These are phyloP conservation scores for Caenorhabditis sp. DNA, from an alignment of 2,888 invertebrate genomes.

Conservation along the genomic window DNA sequence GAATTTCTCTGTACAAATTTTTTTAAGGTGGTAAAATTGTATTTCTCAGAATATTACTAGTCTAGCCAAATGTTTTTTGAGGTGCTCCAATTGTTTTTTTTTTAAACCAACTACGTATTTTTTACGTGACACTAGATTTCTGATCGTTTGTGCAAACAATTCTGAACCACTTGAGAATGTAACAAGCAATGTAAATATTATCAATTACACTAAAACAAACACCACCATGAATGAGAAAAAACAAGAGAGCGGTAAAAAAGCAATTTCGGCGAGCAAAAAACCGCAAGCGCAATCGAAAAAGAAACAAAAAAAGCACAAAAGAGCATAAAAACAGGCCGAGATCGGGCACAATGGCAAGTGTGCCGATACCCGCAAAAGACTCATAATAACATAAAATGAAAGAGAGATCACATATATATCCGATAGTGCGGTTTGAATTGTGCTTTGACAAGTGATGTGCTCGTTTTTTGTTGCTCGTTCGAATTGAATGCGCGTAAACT, in stretches of 20 bases:
- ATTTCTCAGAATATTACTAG: too few species aligned
- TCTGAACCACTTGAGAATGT: neutral
- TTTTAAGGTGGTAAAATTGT: too few species aligned
- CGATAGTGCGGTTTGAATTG: neutral
- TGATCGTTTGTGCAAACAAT: neutral
- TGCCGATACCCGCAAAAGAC: too few species aligned
- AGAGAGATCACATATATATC: neutral
- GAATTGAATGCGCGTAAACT: neutral
- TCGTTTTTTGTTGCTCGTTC: neutral
- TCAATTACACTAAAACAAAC: neutral
- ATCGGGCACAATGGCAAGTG: too few species aligned
- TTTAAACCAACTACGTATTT: too few species aligned
- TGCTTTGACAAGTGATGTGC: neutral
- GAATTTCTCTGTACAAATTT: too few species aligned
- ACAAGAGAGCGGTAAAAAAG: neutral
- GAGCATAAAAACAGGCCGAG: neutral
- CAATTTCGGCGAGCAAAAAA: neutral
- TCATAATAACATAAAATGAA: neutral
- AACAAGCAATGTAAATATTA: slow-evolving; percentile 1
- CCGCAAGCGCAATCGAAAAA: neutral
- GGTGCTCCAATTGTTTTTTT: too few species aligned
- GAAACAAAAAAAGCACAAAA: neutral
- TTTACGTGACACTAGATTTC: neutral
- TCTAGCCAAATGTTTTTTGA: too few species aligned
- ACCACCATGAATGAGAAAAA: neutral